Conservation (phyloP, 2,797 vertebrate genomes). For the Sarcophilus harrisii region DNA sequence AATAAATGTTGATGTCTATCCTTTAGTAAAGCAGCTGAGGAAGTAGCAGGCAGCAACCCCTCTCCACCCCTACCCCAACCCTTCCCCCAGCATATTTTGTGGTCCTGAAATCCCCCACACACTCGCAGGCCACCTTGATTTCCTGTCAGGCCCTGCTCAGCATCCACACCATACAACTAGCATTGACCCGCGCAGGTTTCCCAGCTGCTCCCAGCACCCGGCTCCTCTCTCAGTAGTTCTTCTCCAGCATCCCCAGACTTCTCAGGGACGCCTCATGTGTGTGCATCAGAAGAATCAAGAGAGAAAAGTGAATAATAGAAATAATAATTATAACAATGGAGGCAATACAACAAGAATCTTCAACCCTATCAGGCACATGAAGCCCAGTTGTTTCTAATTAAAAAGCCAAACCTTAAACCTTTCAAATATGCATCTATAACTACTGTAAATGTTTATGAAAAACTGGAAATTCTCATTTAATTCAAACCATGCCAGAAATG, state of each 20-base stretch:
- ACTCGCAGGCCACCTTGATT: background rate
- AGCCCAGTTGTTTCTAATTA: slow-evolving; percentile 79
- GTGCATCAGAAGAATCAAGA: slow-evolving; percentile 9
- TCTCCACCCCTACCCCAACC: background rate
- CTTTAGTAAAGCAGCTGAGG: background rate
- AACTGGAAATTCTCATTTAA: slow-evolving; percentile 84
- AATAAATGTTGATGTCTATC: background rate
- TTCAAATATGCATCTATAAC: slow-evolving; percentile 82
- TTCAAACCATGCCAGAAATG: slow-evolving; percentile 83
- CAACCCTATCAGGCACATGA: slow-evolving; percentile 66
- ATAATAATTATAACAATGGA: slow-evolving; percentile 55
- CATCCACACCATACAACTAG: background rate
- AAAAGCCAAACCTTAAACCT: slow-evolving; percentile 80
- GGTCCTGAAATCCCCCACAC: background rate
- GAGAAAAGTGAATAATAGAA: slow-evolving; percentile 52
- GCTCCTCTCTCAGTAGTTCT: background rate
- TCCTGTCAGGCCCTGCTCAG: background rate
- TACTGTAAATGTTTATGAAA: slow-evolving; percentile 84
- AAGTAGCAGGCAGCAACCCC: background rate
- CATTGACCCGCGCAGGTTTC: slow-evolving; percentile 1
- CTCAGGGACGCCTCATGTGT: slow-evolving; percentile 2
- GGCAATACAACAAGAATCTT: slow-evolving; percentile 64
- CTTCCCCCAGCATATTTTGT: background rate
- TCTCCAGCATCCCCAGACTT: slow-evolving; percentile 1
- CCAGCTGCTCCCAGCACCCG: background rate